These are phyloP conservation scores for Xestia rhomboidea DNA, from an alignment of 2,888 invertebrate genomes.

Conservation along the genomic window DNA sequence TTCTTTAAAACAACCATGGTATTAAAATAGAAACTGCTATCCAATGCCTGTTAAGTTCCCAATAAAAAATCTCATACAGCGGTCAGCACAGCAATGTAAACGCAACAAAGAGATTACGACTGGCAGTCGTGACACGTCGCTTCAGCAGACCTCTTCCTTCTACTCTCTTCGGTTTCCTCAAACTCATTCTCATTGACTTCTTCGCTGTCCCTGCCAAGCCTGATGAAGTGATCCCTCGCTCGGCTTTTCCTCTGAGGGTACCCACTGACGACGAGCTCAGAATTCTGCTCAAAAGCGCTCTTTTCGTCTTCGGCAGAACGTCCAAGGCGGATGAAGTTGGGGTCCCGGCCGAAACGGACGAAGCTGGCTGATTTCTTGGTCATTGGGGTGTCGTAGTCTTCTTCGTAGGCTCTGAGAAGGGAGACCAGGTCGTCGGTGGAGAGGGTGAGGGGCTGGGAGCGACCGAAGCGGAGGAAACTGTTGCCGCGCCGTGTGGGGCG, in stretches of 20 bases:
- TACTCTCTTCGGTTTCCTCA: slow-evolving; percentile 77
- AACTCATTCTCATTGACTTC: slow-evolving; percentile 77
- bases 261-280: slow-evolving; percentile 76
- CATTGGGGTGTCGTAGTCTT: slow-evolving; percentile 79
- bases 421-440: slow-evolving; percentile 83
- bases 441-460: slow-evolving; percentile 82
- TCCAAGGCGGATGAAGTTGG: slow-evolving; percentile 89
- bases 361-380: slow-evolving; percentile 82
- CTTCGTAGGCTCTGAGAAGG: slow-evolving; percentile 82
- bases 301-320: slow-evolving; percentile 81
- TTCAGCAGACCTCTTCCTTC: slow-evolving; percentile 81
- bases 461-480: slow-evolving; percentile 86
- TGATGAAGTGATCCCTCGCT: slow-evolving; percentile 86
- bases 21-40: slow-evolving; percentile 32
- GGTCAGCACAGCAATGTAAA: slow-evolving; percentile 55
- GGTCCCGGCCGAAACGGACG: slow-evolving; percentile 84
- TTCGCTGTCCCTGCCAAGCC: slow-evolving; percentile 86
- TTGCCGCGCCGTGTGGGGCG: slow-evolving; percentile 81
- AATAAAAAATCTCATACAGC: slow-evolving; percentile 58
- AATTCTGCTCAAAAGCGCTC: slow-evolving; percentile 73
- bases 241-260: slow-evolving; percentile 85
- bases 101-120: slow-evolving; percentile 75
- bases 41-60: slow-evolving; percentile 45
- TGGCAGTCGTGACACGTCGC: slow-evolving; percentile 81
- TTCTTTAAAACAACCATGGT: background rate